A percentile compares a stretch with the other conserved stretches of the same genome.
Conservation (phyloP, 2,113 vertebrate species). For the Brachyhypopomus occidentalis region DNA sequence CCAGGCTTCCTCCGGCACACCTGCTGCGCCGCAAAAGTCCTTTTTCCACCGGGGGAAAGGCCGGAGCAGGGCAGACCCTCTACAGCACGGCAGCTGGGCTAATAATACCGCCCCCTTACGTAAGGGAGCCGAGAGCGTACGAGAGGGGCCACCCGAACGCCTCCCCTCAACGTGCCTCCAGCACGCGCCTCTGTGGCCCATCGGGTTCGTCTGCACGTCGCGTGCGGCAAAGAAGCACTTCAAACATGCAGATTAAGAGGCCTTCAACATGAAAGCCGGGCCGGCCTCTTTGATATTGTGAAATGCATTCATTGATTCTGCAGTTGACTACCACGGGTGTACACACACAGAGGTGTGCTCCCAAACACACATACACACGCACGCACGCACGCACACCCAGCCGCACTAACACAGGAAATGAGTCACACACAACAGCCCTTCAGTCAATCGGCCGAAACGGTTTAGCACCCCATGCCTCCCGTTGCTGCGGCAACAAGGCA, state of each 20-base stretch:
- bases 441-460: constrained; percentile 56
- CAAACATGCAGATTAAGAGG: constrained; percentile 8
- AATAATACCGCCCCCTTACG: constrained; percentile 25
- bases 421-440: constrained; percentile 38
- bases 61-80: not conserved
- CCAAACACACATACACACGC: not conserved
- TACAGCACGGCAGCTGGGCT: not conserved
- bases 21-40: no score
- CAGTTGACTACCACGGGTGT: not conserved
- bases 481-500: constrained; percentile 70
- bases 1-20: no score
- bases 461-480: constrained; percentile 61
- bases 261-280: constrained; percentile 27
- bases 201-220: not conserved
- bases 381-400: constrained; percentile 40
- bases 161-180: no score
- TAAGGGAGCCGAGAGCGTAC: not conserved
- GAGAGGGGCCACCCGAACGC: no score
- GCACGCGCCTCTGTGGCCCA: no score
- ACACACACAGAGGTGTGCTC: no score
- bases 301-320: constrained; percentile 55
- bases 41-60: not conserved
- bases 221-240: constrained; percentile 3
- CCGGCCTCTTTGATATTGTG: constrained; percentile 8
- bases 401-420: no score